Base-by-base conservation (phyloP, 2,113 vertebrate genomes). In the Hydropotes inermis region DNA sequence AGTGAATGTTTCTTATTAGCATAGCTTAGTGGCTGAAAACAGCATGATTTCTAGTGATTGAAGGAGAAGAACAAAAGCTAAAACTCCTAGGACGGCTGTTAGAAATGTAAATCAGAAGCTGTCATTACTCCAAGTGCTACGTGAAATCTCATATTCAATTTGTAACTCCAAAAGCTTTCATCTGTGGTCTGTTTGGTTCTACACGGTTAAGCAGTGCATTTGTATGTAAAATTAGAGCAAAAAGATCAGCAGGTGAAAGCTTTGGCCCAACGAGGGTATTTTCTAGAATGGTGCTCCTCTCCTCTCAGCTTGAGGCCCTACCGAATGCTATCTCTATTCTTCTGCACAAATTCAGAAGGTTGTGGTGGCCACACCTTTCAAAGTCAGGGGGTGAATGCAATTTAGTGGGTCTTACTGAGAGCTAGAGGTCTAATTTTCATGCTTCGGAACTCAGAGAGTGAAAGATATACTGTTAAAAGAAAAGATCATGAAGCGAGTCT, bases 81-180 rank as follows among this genome's bases (percentile, higher is more conserved):
- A n/a, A 28, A 60, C 55, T 87, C 39, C 64, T 9, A 55, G 57
- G 88, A 64, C 30, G 79, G 57, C 58, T 27, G 67, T 64, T 52
- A 74, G 93, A 93, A 94, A 92, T 82, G 93, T 12, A 61, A 97
- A 81, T 89, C 83, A 84, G 96, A 89, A 10, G 67, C 52, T 47
- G 47, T 17, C 23, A 14, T 45, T 25, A 45, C 19, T 61, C 57
- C 21, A 43, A 87, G 61, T 45, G 45, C 12, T 9, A 10, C 0
- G 1, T 14, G 70, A 88, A 88, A 17, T 33, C 76, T 57, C 81
- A 36, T 8, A 19, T 19, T 88, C 82, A 50, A 36, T 89, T n/a
- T 82, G 67, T n/a, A 61, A 58, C 82, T 93, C 47, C 33, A 12
- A 23, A 91, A 58, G 86, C 67, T 89, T 91, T 94, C 13, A 64